Evolutionary conservation across 2,888 invertebrate species (phyloP), one percentile per base, ranked within the genome.

Genomic region (Eupithecia dodoneata): DNA sequence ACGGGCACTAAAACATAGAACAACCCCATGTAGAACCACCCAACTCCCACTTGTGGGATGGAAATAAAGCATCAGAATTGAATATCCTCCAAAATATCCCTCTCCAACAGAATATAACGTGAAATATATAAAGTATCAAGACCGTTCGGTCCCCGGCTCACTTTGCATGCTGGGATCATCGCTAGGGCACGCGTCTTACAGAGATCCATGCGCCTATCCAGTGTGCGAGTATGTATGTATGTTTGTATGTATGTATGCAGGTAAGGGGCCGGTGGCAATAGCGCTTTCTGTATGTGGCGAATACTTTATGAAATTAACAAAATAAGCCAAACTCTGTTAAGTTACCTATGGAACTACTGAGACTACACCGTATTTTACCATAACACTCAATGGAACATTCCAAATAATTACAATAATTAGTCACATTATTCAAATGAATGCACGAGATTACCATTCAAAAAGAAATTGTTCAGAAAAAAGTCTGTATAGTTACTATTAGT

Each of bases 111-210:
- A 55, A 55, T 7, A 2, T 55, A 55, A n/a, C 3, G n/a, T n/a
- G n/a, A 55, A n/a, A 55, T n/a, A 66, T 13, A 15, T 66, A 42
- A 66, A 91, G 87, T 90, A 91, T 88, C 91, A 91, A 92, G 76
- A 83, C 42, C 0, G 0, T 0, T 74, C 0, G 3, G 45, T 77
- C 83, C 55, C 12, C 66, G 41, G 66, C 66, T 66, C 2, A 71
- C 85, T 91, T 89, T 88, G 88, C 88, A 89, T 89, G 86, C 90
- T 84, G 82, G 80, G 84, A 85, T 86, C 84, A 83, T 85, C 85
- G 85, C 87, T 86, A 81, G 89, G 87, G 89, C 90, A 88, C 87
- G 82, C 86, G 82, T 87, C 89, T 89, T 75, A 76, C 77, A 77
- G 72, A 75, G 70, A 77, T 77, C 77, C 74, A 10, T 4, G 63